A percentile compares a stretch with the other conserved stretches of the same genome.
phyloP scores from a whole-genome alignment of 2,797 vertebrate genomes.

The Apogon hyalosoma region DNA sequence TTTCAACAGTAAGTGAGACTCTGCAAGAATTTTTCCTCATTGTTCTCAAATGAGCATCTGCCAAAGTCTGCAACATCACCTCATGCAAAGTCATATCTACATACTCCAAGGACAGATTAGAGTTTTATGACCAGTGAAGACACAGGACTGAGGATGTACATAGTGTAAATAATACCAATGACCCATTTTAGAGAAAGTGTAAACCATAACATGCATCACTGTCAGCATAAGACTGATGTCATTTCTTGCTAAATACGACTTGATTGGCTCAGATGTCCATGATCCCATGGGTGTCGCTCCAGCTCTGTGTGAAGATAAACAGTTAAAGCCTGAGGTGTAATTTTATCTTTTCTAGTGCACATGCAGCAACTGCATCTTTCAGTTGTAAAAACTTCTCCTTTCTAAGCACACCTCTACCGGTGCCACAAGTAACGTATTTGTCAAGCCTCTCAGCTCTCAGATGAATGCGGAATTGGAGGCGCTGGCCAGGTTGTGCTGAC shows the following conservation, averaged over 20 bases:
- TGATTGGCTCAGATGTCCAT: too few species aligned
- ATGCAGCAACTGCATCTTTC: slow-evolving; percentile 30
- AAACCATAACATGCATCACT: slow-evolving; percentile 1
- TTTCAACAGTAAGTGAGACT: too few species aligned
- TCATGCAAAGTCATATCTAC: background rate
- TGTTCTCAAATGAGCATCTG: too few species aligned
- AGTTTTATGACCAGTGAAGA: background rate
- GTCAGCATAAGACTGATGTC: background rate
- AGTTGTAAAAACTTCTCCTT: slow-evolving; percentile 21
- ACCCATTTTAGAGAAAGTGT: slow-evolving; percentile 1
- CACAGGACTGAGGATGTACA: background rate
- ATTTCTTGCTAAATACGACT: slow-evolving; percentile 1
- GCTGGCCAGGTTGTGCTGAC: slow-evolving; percentile 34
- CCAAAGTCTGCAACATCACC: slow-evolving; percentile 1
- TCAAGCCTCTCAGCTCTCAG: slow-evolving; percentile 26
- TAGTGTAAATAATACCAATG: background rate
- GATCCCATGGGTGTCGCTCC: slow-evolving; percentile 6
- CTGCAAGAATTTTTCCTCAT: too few species aligned
- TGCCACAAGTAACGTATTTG: slow-evolving; percentile 40
- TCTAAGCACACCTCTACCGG: slow-evolving; percentile 4
- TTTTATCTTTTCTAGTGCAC: slow-evolving; percentile 27
- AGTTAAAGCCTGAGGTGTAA: slow-evolving; percentile 22
- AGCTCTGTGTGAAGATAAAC: slow-evolving; percentile 18
- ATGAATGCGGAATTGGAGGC: slow-evolving; percentile 32
- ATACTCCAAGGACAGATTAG: background rate